Conservation (phyloP, 2,888 invertebrate species). For the Prosopocoilus inquinatus region DNA sequence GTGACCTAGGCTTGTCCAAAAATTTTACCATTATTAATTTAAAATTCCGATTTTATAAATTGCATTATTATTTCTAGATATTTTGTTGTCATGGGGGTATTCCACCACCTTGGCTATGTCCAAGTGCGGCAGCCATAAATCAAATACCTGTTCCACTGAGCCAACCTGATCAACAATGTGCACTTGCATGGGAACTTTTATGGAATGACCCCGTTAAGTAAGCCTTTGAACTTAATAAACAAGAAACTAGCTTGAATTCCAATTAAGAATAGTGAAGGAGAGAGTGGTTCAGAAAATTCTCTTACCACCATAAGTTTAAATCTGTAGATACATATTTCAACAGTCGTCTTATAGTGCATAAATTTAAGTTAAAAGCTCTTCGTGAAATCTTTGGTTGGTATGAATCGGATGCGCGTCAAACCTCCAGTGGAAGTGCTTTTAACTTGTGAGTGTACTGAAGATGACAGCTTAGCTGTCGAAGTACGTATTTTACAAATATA, state of each 20-base stretch:
- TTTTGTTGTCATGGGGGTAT: conserved; percentile 81
- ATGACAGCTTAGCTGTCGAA: no score
- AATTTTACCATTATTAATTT: not conserved
- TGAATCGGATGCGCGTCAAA: no score
- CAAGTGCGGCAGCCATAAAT: conserved; percentile 61
- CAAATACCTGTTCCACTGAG: conserved; percentile 64
- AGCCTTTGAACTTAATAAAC: conserved; percentile 3
- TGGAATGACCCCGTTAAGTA: conserved; percentile 74
- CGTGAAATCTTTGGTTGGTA: no score
- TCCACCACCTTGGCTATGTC: conserved; percentile 67
- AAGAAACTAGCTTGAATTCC: not conserved
- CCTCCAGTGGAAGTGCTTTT: no score
- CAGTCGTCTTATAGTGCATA: no score
- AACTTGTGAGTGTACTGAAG: no score
- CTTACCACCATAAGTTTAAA: no score
- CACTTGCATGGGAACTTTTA: conserved; percentile 75
- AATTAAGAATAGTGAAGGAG: no score
- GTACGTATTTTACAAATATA: no score
- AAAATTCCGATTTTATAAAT: not conserved
- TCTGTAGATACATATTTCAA: no score
- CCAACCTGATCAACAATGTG: conserved; percentile 65
- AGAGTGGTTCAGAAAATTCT: no score
- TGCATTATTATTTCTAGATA: conserved; percentile 50
- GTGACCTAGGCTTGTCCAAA: not conserved
- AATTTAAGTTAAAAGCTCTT: no score